phyloP scores from a whole-genome alignment of 2,888 invertebrate genomes.

The Lasius fuliginosus region DNA sequence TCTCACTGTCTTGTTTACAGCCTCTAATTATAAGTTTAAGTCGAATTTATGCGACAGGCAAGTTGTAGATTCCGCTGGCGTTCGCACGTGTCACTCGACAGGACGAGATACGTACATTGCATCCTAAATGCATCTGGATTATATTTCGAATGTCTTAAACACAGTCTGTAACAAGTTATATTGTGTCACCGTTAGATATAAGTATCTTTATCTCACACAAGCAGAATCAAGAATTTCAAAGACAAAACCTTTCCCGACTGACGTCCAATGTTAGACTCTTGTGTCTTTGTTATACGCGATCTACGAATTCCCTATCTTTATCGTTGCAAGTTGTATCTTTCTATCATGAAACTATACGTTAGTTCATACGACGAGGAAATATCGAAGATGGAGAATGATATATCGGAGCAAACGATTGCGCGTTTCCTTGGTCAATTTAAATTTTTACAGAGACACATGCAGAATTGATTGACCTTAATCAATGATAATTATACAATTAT shows the following conservation, averaged over 20 bases:
- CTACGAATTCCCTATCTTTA: background rate
- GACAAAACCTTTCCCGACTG: background rate
- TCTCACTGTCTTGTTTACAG: slow-evolving; percentile 48
- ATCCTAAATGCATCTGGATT: background rate
- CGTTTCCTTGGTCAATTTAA: background rate
- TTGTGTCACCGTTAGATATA: slow-evolving; percentile 1
- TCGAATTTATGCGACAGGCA: slow-evolving; percentile 50
- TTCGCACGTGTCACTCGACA: background rate
- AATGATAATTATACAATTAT: slow-evolving; percentile 1
- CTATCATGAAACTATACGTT: background rate
- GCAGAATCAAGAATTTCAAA: background rate
- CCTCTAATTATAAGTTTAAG: slow-evolving; percentile 49
- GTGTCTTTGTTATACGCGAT: background rate
- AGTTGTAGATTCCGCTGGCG: slow-evolving; percentile 1
- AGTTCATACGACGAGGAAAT: background rate
- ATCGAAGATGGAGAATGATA: background rate
- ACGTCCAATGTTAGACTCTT: background rate
- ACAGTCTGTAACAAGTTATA: too few species aligned
- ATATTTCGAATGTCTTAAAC: background rate
- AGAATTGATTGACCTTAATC: background rate
- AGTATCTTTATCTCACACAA: background rate
- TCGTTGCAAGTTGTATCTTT: background rate
- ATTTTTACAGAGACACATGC: background rate
- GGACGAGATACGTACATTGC: background rate
- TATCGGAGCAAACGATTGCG: background rate